Percentiles rank a stretch among this genome's conserved stretches.
Conservation (phyloP, 2,888 invertebrate genomes). For the Matsumyia berberina region DNA sequence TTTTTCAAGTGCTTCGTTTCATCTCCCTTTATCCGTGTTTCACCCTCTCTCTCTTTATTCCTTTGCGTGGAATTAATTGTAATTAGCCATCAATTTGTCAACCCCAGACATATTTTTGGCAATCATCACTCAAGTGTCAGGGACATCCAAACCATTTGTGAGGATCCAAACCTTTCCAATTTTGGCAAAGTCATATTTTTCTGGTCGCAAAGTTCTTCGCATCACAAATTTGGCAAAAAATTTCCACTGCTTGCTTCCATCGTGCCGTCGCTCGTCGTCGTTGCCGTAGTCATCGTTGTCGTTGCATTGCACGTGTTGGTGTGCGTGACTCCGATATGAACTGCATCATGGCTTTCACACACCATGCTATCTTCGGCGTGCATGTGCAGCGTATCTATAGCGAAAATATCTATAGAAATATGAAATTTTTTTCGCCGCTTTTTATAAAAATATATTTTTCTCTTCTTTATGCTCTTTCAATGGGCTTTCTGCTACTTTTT, state of each 20-base stretch:
- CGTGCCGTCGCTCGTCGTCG: background rate
- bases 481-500: too few species aligned
- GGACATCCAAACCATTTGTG: too few species aligned
- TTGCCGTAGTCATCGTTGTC: slow-evolving; percentile 11
- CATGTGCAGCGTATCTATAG: slow-evolving; percentile 52
- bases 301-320: slow-evolving; percentile 33
- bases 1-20: slow-evolving; percentile 3
- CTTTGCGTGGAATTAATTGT: slow-evolving; percentile 34
- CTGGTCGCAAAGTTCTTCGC: background rate
- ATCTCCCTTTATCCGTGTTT: slow-evolving; percentile 18
- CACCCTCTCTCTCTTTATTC: slow-evolving; percentile 18
- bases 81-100: slow-evolving; percentile 50
- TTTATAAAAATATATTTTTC: slow-evolving; percentile 58
- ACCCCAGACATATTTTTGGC: background rate
- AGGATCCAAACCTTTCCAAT: background rate
- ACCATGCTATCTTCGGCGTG: slow-evolving; percentile 33
- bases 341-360: slow-evolving; percentile 57
- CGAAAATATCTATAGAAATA: slow-evolving; percentile 57
- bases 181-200: too few species aligned
- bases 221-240: slow-evolving; percentile 12
- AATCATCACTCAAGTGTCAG: background rate
- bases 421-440: slow-evolving; percentile 46
- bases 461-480: slow-evolving; percentile 49
- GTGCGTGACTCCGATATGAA: slow-evolving; percentile 55
- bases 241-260: slow-evolving; percentile 50